phyloP scores from a whole-genome alignment of 2,113 vertebrate genomes.

The Aplodontia rufa region DNA sequence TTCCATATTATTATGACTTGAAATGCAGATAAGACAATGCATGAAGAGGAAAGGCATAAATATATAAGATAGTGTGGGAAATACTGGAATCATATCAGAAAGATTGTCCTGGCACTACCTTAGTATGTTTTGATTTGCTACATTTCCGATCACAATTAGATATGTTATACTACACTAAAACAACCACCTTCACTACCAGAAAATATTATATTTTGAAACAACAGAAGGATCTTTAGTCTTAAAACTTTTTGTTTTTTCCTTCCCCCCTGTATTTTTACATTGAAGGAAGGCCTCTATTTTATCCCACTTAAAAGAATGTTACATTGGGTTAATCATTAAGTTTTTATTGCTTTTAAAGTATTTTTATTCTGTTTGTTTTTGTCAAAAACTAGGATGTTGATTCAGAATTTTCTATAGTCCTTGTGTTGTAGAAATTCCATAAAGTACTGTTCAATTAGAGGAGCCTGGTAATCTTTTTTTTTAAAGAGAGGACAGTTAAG shows the following conservation, averaged over 20 bases:
- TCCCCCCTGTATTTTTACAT: neutral
- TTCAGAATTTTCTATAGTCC: neutral
- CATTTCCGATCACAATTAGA: neutral
- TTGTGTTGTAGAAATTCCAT: neutral
- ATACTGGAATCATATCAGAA: constrained; percentile 64
- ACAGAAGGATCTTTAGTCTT: neutral
- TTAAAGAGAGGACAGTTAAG: too few relatives aligned
- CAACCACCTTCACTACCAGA: neutral
- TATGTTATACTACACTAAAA: neutral
- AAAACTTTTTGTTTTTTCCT: neutral
- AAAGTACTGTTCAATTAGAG: neutral
- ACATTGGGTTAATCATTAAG: neutral
- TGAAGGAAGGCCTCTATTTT: neutral
- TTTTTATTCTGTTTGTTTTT: neutral
- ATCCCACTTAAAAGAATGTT: neutral
- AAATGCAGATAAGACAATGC: constrained; percentile 77
- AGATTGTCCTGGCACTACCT: constrained; percentile 48
- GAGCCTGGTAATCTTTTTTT: neutral
- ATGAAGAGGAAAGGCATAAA: constrained; percentile 69
- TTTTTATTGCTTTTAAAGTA: neutral
- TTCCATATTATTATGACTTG: constrained; percentile 74
- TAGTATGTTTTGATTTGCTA: constrained; percentile 26
- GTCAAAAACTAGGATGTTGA: neutral
- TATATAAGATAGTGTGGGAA: constrained; percentile 64
- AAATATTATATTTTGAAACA: neutral